Conservation (phyloP, 1,140 invertebrate genomes). For the Eupristina koningsbergeri region DNA sequence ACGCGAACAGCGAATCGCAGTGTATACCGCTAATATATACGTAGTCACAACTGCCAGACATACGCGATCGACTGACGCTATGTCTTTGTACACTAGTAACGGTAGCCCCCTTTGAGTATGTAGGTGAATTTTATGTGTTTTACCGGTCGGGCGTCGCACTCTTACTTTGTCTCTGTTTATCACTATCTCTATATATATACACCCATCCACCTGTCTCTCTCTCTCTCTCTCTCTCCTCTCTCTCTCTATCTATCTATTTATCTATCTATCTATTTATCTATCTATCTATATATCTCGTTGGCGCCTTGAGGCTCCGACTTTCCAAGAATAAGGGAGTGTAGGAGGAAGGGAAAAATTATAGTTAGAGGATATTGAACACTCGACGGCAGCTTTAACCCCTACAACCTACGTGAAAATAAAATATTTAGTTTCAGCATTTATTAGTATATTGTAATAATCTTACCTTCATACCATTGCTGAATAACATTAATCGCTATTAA, state of each 20-base stretch:
- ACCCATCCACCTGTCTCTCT: constrained; percentile 20
- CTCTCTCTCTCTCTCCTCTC: not conserved
- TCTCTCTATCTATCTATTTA: no score
- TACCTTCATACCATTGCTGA: no score
- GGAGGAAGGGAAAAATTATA: not conserved
- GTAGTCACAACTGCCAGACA: not conserved
- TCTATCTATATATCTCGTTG: not conserved
- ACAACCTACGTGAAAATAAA: not conserved
- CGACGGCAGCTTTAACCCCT: not conserved
- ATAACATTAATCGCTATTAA: no score
- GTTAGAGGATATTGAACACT: not conserved
- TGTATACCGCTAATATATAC: not conserved
- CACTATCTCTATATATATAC: no score
- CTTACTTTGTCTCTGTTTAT: constrained; percentile 1
- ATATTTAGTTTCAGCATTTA: not conserved
- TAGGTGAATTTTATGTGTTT: constrained; percentile 3
- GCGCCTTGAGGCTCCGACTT: not conserved
- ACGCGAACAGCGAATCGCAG: not conserved
- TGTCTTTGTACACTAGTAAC: not conserved
- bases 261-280: not conserved
- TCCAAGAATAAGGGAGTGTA: constrained; percentile 1
- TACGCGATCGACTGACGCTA: constrained; percentile 26
- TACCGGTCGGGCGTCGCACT: constrained; percentile 15
- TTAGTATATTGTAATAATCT: no score
- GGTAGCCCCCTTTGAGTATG: not conserved